A percentile compares a stretch with the other conserved stretches of the same genome.
These are phyloP conservation scores for Limnothrissa miodon DNA, from an alignment of 2,113 vertebrate species.

Conservation along the genomic window DNA sequence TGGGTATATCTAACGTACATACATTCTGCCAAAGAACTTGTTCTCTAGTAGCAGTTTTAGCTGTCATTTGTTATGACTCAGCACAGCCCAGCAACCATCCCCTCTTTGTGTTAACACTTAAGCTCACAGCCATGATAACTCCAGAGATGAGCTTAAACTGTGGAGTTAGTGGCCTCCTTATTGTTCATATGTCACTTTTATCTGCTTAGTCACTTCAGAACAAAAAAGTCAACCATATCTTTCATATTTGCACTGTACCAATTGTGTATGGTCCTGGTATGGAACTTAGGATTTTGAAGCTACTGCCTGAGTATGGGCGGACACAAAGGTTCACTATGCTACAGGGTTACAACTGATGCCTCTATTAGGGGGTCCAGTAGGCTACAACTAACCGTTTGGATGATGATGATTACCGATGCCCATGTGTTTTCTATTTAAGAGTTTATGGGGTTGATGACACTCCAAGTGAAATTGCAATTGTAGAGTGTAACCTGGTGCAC, in stretches of 20 bases:
- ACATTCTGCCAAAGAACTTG: neutral
- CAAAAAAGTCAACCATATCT: no score
- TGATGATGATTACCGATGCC: no score
- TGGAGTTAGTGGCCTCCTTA: neutral
- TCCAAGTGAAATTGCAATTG: neutral
- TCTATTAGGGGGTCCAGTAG: no score
- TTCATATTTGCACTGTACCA: neutral
- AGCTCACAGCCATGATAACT: neutral
- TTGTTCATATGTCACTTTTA: neutral
- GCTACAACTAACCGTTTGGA: no score
- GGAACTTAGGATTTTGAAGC: neutral
- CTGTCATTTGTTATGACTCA: neutral
- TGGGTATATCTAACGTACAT: no score
- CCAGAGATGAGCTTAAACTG: neutral
- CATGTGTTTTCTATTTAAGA: neutral
- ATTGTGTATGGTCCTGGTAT: neutral
- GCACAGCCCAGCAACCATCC: neutral
- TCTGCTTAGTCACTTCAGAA: neutral
- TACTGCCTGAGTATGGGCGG: neutral
- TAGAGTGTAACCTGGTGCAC: no score
- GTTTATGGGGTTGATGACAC: neutral
- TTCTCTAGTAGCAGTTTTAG: neutral
- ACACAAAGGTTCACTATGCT: neutral
- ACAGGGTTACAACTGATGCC: neutral
- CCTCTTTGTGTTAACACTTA: neutral